Evolutionary conservation across 2,113 vertebrate species (phyloP), one percentile per base, ranked within the genome.

Genomic region (Leucopsar rothschildi): DNA sequence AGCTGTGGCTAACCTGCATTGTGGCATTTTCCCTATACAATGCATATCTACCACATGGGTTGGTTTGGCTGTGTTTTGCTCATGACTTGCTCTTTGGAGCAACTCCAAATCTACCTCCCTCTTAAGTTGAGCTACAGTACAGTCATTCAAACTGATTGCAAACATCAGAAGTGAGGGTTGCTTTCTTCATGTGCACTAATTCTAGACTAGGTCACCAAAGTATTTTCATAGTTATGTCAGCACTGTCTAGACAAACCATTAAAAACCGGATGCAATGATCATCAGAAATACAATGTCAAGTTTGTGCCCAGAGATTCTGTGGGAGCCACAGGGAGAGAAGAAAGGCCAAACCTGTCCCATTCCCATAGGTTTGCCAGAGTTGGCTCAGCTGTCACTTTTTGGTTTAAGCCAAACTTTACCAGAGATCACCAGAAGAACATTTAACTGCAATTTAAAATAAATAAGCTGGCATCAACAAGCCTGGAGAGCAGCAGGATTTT

Each of bases 181-280:
- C 92, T 93, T 96, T 92, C 95, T 95, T 90, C 93, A 72, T 76
- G 50, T n/a, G 8, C 93, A 60, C 95, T 96, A 94, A 96, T 95
- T 97, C 95, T 94, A 94, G 86, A 91, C 93, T 96, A 94, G 96
- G 95, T 96, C 93, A 96, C 95, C 86, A 79, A 93, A 94, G 80
- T 91, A 95, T 95, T 95, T 96, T 91, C 93, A 95, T 90, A 93
- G 94, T 95, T 94, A 88, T 95, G 95, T 96, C 94, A 94, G 94
- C 94, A 96, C 87, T 88, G 91, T 97, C 96, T 96, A 96, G 92
- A 96, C 96, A 94, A 97, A 93, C 72, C 91, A 91, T 95, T 94
- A 94, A 95, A 96, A 96, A 91, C 95, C 96, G 94, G 95, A 95
- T 90, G 89, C 80, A 86, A 27, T 1, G 3, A 95, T 94, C 84